A percentile compares a stretch with the other conserved stretches of the same genome.
Evolutionary conservation across 2,797 vertebrate species (phyloP).

Genomic region (Acipenser transmontanus): DNA sequence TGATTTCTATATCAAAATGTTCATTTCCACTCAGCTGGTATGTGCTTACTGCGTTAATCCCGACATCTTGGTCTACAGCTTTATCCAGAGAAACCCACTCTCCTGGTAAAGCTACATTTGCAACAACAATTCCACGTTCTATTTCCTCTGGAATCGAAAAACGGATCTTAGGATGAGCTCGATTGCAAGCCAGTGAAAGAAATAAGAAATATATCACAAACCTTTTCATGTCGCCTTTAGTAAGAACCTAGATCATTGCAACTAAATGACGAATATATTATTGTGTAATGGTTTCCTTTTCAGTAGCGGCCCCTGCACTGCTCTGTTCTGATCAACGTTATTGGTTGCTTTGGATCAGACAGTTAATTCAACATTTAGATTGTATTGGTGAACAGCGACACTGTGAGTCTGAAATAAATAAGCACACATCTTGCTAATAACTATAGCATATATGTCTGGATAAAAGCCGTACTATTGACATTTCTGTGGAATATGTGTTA

Average conservation of each 20-base stretch:
- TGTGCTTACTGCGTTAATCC: constrained; percentile 37
- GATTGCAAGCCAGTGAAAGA: constrained; percentile 1
- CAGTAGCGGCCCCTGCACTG: no score
- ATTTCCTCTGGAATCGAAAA: constrained; percentile 42
- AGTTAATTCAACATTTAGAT: neutral
- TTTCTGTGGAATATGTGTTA: neutral
- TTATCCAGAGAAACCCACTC: constrained; percentile 37
- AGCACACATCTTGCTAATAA: no score
- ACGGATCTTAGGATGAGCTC: constrained; percentile 26
- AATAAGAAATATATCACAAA: constrained; percentile 21
- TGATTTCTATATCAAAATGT: constrained; percentile 26
- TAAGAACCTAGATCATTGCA: no score
- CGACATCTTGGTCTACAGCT: constrained; percentile 45
- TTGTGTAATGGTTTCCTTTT: no score
- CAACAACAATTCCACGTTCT: constrained; percentile 33
- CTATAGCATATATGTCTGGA: neutral
- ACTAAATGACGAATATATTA: no score
- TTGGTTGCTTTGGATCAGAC: neutral
- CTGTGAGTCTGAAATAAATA: neutral
- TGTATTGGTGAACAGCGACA: constrained; percentile 31
- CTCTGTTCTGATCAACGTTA: neutral
- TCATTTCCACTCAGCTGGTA: constrained; percentile 47
- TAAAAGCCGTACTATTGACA: neutral
- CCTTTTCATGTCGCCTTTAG: constrained; percentile 10
- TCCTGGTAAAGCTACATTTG: constrained; percentile 30